phyloP scores from a whole-genome alignment of 2,797 vertebrate genomes.

The Carduelis carduelis region DNA sequence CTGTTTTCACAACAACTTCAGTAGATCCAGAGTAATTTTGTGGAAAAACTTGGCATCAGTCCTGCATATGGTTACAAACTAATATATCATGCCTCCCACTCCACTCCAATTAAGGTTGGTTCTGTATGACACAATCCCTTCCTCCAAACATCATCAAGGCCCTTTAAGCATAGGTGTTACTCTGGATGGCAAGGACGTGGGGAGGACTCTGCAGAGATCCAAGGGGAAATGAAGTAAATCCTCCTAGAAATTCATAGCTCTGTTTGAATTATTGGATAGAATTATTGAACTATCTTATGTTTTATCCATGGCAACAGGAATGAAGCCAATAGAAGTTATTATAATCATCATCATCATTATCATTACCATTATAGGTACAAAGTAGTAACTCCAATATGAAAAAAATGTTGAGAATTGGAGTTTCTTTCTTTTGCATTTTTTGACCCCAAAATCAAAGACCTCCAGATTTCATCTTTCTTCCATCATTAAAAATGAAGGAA shows the following conservation, averaged over 20 bases:
- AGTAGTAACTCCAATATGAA: background rate
- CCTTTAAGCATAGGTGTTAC: background rate
- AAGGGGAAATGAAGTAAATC: background rate
- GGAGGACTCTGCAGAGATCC: background rate
- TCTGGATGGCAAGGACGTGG: background rate
- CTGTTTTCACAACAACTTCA: slow-evolving; percentile 61
- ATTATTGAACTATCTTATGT: background rate
- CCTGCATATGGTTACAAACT: background rate
- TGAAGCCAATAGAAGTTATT: background rate
- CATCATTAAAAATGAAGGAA: background rate
- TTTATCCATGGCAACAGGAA: background rate
- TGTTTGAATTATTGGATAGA: background rate
- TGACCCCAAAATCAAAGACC: background rate
- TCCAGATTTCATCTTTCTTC: background rate
- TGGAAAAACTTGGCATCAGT: slow-evolving; percentile 9
- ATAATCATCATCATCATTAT: background rate
- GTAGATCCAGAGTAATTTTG: slow-evolving; percentile 16
- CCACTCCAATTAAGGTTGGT: background rate
- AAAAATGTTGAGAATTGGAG: background rate
- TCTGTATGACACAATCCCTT: background rate
- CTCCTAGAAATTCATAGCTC: background rate
- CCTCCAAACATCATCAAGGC: background rate
- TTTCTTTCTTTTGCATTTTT: background rate
- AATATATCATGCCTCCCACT: slow-evolving; percentile 6
- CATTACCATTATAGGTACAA: background rate